Conservation (phyloP, 2,797 vertebrate genomes). For the Mallotus villosus region DNA sequence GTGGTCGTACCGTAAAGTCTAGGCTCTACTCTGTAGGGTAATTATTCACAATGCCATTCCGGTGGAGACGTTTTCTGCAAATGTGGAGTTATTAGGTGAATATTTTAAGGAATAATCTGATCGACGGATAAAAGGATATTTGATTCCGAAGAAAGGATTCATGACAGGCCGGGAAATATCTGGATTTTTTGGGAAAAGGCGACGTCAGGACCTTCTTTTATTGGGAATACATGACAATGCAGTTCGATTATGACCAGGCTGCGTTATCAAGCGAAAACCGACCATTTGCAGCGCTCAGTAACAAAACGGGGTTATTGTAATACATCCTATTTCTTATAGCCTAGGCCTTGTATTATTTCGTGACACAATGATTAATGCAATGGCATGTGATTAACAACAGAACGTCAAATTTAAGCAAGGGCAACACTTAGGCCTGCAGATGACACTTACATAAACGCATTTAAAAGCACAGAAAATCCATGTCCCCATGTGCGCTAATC, state of each 20-base stretch:
- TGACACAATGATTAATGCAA: slow-evolving; percentile 48
- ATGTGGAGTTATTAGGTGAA: slow-evolving; percentile 43
- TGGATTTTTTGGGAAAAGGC: slow-evolving; percentile 1
- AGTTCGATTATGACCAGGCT: neutral
- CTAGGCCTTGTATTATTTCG: slow-evolving; percentile 39
- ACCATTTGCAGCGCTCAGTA: neutral
- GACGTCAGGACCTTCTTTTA: slow-evolving; percentile 40
- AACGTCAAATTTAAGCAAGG: neutral
- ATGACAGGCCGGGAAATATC: slow-evolving; percentile 23
- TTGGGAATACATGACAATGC: slow-evolving; percentile 26
- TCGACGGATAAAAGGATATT: neutral
- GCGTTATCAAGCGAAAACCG: neutral
- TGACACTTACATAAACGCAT: slow-evolving; percentile 12
- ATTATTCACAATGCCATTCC: slow-evolving; percentile 47
- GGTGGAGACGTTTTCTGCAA: slow-evolving; percentile 31
- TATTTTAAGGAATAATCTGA: slow-evolving; percentile 11
- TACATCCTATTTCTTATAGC: slow-evolving; percentile 23
- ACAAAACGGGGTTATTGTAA: neutral
- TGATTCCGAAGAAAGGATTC: slow-evolving; percentile 6
- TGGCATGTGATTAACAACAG: slow-evolving; percentile 22
- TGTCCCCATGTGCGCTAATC: neutral
- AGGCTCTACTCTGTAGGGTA: neutral
- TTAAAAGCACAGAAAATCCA: neutral
- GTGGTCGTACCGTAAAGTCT: neutral
- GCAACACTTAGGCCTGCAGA: too few relatives aligned